A percentile compares a stretch with the other conserved stretches of the same genome.
Conservation (phyloP, 2,888 invertebrate species). For the Maniola hyperantus region DNA sequence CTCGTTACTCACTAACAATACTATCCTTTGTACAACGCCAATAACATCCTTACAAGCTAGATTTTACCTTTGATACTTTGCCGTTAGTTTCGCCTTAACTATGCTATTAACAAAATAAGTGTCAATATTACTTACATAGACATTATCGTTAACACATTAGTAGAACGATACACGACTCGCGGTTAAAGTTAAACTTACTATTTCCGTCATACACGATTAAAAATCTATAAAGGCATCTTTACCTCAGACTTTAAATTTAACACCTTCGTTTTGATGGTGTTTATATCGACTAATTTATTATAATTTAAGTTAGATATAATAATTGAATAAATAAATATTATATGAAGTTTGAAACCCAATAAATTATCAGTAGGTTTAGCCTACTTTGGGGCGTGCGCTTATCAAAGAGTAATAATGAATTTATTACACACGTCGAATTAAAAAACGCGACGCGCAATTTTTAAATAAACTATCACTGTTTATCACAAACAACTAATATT, state of each 20-base stretch:
- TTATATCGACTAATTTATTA: slow-evolving; percentile 72
- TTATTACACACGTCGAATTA: slow-evolving; percentile 25
- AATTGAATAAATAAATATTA: slow-evolving; percentile 76
- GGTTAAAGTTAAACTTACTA: slow-evolving; percentile 68
- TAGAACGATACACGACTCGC: slow-evolving; percentile 76
- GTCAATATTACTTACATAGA: slow-evolving; percentile 78
- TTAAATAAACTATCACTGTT: slow-evolving; percentile 67
- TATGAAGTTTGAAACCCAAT: slow-evolving; percentile 26
- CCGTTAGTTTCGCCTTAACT: slow-evolving; percentile 74
- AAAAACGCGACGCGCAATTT: slow-evolving; percentile 36
- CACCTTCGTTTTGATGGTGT: slow-evolving; percentile 77
- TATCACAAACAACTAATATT: slow-evolving; percentile 80
- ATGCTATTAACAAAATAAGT: slow-evolving; percentile 78
- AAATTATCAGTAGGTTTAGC: slow-evolving; percentile 33
- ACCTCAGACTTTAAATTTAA: slow-evolving; percentile 82
- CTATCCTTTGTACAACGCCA: slow-evolving; percentile 81
- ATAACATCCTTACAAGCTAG: slow-evolving; percentile 76
- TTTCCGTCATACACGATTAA: slow-evolving; percentile 73
- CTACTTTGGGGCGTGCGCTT: slow-evolving; percentile 25
- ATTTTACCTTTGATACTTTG: slow-evolving; percentile 71
- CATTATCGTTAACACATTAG: slow-evolving; percentile 69
- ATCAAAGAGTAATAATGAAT: slow-evolving; percentile 25
- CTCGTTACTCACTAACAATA: slow-evolving; percentile 77
- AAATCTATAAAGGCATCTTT: slow-evolving; percentile 83
- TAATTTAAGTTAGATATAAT: slow-evolving; percentile 71